A percentile compares a stretch with the other conserved stretches of the same genome.
Conservation (phyloP, 1,140 invertebrate species). For the Cotesia chilonis region DNA sequence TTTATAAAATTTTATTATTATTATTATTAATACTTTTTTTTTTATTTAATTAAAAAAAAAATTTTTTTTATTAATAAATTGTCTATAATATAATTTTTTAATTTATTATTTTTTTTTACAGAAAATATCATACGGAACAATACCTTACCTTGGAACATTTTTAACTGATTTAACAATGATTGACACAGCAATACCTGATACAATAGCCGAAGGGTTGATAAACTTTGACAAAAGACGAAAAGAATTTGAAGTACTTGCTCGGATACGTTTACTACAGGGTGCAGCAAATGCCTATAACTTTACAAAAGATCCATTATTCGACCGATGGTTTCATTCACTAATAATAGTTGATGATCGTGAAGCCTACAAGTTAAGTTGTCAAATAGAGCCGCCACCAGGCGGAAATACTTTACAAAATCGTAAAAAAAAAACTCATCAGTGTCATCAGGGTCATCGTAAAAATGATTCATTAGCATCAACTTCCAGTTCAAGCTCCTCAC, state of each 20-base stretch:
- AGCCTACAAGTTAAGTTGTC: conserved; percentile 89
- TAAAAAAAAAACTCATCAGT: conserved; percentile 55
- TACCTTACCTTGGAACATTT: conserved; percentile 98
- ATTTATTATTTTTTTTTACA: conserved; percentile 43
- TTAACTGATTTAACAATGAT: conserved; percentile 99
- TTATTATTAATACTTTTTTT: too few species aligned
- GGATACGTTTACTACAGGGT: conserved; percentile 94
- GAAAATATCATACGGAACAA: conserved; percentile 91
- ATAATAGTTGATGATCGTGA: conserved; percentile 89
- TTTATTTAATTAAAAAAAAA: too few species aligned
- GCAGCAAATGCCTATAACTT: conserved; percentile 97
- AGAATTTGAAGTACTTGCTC: conserved; percentile 98
- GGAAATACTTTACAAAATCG: conserved; percentile 55
- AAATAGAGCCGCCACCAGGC: conserved; percentile 77
- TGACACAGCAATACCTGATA: conserved; percentile 94
- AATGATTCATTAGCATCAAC: conserved; percentile 92
- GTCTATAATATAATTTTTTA: background rate
- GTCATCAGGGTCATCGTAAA: conserved; percentile 77
- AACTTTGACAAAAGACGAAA: conserved; percentile 99
- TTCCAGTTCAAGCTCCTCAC: conserved; percentile 84
- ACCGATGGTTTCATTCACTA: conserved; percentile 92
- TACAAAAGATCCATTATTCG: conserved; percentile 82
- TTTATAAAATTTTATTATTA: too few species aligned
- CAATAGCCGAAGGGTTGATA: conserved; percentile 84
- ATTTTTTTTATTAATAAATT: too few species aligned